These are phyloP conservation scores for Trimorus sp. DNA, from an alignment of 2,888 invertebrate genomes.

Conservation along the genomic window DNA sequence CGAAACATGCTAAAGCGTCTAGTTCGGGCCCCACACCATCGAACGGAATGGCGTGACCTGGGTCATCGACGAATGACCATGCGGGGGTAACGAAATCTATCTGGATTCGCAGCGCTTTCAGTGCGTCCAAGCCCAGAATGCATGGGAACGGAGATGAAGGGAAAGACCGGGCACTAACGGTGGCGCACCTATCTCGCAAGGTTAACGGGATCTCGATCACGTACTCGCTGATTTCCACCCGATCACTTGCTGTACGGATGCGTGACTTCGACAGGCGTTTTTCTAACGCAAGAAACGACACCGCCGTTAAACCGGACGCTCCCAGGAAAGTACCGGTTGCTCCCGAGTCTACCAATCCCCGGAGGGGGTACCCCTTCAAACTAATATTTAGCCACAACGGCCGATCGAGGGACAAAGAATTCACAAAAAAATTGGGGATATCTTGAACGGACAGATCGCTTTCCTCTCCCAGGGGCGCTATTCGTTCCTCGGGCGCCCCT, in stretches of 20 bases:
- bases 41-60: background rate
- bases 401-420: background rate
- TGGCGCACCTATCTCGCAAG: background rate
- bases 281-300: background rate
- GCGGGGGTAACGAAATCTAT: background rate
- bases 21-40: too few relatives aligned
- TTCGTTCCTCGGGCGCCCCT: background rate
- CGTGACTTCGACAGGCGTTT: background rate
- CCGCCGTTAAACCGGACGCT: background rate
- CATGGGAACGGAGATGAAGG: slow-evolving; percentile 1
- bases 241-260: background rate
- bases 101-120: background rate
- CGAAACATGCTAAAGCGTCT: too few relatives aligned
- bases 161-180: background rate
- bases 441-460: background rate
- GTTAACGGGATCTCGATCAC: background rate
- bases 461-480: background rate
- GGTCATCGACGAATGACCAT: slow-evolving; percentile 13
- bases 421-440: background rate
- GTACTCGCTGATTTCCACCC: background rate
- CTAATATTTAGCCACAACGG: background rate
- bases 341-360: background rate
- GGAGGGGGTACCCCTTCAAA: background rate
- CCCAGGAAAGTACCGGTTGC: slow-evolving; percentile 1
- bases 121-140: slow-evolving; percentile 5